Evolutionary conservation across 2,113 vertebrate genomes (phyloP).

Genomic region (Parus major): DNA sequence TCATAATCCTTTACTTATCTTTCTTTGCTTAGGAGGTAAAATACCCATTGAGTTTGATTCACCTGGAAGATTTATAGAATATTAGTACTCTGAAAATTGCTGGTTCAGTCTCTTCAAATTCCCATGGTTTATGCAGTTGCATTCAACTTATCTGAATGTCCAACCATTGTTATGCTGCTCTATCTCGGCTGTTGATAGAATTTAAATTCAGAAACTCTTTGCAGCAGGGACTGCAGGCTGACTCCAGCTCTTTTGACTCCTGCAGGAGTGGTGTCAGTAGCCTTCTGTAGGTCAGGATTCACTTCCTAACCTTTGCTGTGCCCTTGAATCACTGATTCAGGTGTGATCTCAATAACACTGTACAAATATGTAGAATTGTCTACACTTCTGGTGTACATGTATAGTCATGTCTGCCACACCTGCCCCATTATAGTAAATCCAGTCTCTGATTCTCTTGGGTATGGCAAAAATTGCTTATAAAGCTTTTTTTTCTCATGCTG

Average conservation of each 20-base stretch:
- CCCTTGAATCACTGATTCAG: neutral
- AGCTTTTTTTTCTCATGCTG: neutral
- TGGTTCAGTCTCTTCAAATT: neutral
- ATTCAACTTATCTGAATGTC: neutral
- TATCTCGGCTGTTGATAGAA: neutral
- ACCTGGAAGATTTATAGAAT: neutral
- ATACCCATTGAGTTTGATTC: neutral
- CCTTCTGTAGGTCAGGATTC: neutral
- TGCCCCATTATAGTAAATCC: neutral
- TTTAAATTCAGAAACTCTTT: neutral
- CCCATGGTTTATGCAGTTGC: neutral
- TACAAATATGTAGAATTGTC: neutral
- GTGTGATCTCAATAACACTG: neutral
- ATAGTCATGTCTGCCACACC: neutral
- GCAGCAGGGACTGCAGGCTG: neutral
- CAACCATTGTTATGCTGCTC: neutral
- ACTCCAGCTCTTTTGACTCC: neutral
- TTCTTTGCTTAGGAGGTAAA: neutral
- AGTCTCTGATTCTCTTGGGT: neutral
- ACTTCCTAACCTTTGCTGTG: neutral
- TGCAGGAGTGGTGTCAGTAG: neutral
- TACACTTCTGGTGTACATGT: accelerated
- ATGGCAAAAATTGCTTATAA: neutral
- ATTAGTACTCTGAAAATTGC: neutral
- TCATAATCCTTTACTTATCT: constrained; percentile 19